Base-by-base conservation (phyloP, 1,140 invertebrate genomes). In the Arion vulgaris region DNA sequence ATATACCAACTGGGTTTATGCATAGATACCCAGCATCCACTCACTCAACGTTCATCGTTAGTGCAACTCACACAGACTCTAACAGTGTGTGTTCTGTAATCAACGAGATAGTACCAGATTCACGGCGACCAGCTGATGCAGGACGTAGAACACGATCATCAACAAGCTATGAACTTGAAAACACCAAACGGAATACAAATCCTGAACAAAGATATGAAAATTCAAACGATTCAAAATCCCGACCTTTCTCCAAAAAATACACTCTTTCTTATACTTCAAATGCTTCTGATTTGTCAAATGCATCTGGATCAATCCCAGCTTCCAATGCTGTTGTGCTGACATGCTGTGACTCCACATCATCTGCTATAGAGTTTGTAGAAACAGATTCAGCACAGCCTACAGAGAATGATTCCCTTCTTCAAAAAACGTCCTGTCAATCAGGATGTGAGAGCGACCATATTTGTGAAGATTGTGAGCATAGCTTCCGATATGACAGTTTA, bases 391-490 rank as follows among this genome's bases (percentile, higher is more conserved):
- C 49, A 7, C 45, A 76, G 13, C n/a, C 74, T 32, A 36, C 32
- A 7, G 57, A 78, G 57, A 38, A 66, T 19, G 57, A 68, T 39
- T 77, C 74, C 0, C 74, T 77, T n/a, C 53, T 78, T 17, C n/a
- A 17, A 9, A 68, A 1, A 15, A 15, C 76, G 13, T 68, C 76
- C 13, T 78, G 76, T 34, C 76, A 78, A 41, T 66, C 57, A 19
- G 76, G 57, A 7, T 78, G 76, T 39, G 76, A 32, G 26, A 38
- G 76, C 45, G 76, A 78, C 19, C 51, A 5, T 0, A 36, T 1
- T 32, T 76, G 9, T 49, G 71, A 73, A n/a, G 71, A 73, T 49
- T 78, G 76, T 11, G 62, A 68, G 36, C 76, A 78, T 13, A 66
- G 76, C 57, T 78, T 19, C 19, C 39, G 36, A 7, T 78, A 78